Percentiles rank a stretch among this genome's conserved stretches.
phyloP scores from a whole-genome alignment of 2,113 vertebrate species.

The Pelobates fuscus region DNA sequence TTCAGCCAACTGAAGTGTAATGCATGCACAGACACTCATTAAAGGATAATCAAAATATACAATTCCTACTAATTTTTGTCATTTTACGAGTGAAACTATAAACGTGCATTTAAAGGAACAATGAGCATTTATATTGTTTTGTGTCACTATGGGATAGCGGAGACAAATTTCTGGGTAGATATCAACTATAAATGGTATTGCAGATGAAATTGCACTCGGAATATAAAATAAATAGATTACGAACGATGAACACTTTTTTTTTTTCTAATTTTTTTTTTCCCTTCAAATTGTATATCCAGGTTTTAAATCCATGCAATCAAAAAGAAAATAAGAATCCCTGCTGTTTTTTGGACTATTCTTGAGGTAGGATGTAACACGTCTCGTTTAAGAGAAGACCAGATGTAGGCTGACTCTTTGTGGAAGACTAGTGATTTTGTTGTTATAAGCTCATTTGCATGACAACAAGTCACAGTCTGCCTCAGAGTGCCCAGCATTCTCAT shows the following conservation, averaged over 20 bases:
- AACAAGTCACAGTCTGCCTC: slow-evolving; percentile 84
- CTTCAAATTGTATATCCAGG: not conserved
- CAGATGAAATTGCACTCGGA: not conserved
- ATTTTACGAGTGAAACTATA: not conserved
- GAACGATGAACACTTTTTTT: no score
- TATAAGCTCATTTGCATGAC: slow-evolving; percentile 68
- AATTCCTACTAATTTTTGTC: slow-evolving; percentile 3
- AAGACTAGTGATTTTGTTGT: slow-evolving; percentile 91
- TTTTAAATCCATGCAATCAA: not conserved
- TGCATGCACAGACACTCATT: slow-evolving; percentile 22
- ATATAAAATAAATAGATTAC: no score
- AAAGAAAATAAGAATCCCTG: not conserved
- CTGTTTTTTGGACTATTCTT: not conserved
- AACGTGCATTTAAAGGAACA: not conserved
- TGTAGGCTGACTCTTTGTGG: slow-evolving; percentile 64
- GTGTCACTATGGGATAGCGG: no score
- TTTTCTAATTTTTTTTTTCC: not conserved
- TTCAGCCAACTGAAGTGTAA: slow-evolving; percentile 12
- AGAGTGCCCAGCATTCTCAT: slow-evolving; percentile 56
- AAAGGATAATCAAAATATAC: slow-evolving; percentile 2
- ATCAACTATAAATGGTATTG: not conserved
- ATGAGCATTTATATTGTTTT: not conserved
- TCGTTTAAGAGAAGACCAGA: not conserved
- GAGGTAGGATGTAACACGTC: not conserved
- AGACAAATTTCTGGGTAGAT: no score